Base-by-base conservation (phyloP, 2,113 vertebrate genomes). In the Percina caprodes region DNA sequence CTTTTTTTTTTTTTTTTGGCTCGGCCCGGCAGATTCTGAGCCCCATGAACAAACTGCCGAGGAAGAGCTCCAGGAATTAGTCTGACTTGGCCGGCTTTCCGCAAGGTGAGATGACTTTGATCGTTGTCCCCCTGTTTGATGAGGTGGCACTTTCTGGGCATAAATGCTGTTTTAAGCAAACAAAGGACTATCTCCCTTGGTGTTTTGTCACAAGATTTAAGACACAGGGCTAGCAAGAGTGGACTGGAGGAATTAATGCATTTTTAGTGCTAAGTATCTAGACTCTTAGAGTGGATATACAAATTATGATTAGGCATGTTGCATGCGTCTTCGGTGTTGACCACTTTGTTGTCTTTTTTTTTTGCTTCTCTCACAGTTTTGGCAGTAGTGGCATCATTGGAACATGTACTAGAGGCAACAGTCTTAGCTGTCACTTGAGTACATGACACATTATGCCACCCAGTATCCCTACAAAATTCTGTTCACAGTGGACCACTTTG, bases 91-190 rank as follows among this genome's bases (percentile, higher is more conserved):
- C 87, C 48, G 30, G 80, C 80, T 74, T 80, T 91, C 74, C 66
- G 71, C 82, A 80, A 86, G 80, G 88, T 89, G 84, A 85, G 85
- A 79, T 86, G 87, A 85, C 90, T 88, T 89, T 92, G 85, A 89
- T 92, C 86, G 79, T 76, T 71, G 79, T 88, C 75, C 71, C 66
- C 68, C 30, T 70, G 81, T 93, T 80, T 90, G 87, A 93, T 88
- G 87, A 91, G 75, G 73, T 88, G 85, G 88, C 87, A 85, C 84
- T 90, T 92, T 92, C 85, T 79, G 85, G 82, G 86, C 85, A 86
- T 60, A 54, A 70, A 70, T 48, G 73, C 78, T 77, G 80, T 77
- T 90, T 77, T 74, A 87, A 78, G 79, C 81, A 91, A 92, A 93
- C 89, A 92, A 87, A 89, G 91, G 71, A 82, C 82, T 61, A 77